phyloP scores from a whole-genome alignment of 1,140 invertebrate genomes.

The Charaxes varanes region DNA sequence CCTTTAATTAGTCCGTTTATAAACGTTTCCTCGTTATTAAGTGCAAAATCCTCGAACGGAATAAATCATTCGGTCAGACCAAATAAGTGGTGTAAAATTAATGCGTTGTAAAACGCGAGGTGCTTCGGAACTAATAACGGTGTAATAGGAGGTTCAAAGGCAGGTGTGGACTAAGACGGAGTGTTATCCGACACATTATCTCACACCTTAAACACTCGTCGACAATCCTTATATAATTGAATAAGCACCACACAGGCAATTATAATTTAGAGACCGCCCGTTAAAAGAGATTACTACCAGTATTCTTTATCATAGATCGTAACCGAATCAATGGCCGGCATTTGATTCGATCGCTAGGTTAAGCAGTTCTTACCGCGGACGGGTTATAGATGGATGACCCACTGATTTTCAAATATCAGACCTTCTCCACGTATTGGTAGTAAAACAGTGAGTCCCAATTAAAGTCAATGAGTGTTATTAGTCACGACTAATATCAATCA shows the following conservation, averaged over 20 bases:
- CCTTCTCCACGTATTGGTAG: too few species aligned
- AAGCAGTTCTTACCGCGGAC: too few species aligned
- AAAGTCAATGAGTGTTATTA: too few species aligned
- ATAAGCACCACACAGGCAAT: slow-evolving; percentile 28
- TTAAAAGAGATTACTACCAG: background rate
- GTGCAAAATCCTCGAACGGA: background rate
- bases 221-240: slow-evolving; percentile 47
- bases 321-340: too few species aligned
- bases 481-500: too few species aligned
- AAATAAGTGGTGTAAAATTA: slow-evolving; percentile 39
- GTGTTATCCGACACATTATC: slow-evolving; percentile 28
- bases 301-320: too few species aligned
- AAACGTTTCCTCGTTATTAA: too few species aligned
- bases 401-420: too few species aligned
- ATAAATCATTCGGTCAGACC: slow-evolving; percentile 36
- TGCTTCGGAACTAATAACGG: slow-evolving; percentile 42
- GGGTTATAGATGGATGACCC: too few species aligned
- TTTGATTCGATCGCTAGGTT: too few species aligned
- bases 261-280: background rate
- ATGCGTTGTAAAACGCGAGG: slow-evolving; percentile 49
- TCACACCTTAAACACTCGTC: slow-evolving; percentile 46
- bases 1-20: too few species aligned
- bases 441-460: too few species aligned
- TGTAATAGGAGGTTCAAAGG: slow-evolving; percentile 39
- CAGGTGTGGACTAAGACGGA: slow-evolving; percentile 33